Evolutionary conservation across 2,797 vertebrate species (phyloP).

Genomic region (Amniataba percoides): DNA sequence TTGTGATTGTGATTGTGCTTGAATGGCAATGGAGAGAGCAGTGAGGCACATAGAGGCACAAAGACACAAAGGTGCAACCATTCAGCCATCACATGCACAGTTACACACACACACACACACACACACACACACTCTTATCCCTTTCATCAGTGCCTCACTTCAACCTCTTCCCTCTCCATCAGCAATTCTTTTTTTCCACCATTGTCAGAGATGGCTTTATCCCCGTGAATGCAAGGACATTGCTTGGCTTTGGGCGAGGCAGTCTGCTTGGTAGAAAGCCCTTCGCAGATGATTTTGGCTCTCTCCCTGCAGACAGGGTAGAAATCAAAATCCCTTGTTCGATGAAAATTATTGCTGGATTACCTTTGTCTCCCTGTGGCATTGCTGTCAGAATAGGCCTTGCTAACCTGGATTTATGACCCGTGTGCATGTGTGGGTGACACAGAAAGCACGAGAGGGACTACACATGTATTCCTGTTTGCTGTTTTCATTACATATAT

Average conservation of each 20-base stretch:
- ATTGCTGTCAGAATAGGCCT: conserved; percentile 52
- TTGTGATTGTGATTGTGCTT: conserved; percentile 11
- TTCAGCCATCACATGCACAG: conserved; percentile 17
- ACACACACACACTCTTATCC: conserved; percentile 24
- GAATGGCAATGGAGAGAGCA: conserved; percentile 10
- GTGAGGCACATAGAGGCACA: conserved; percentile 19
- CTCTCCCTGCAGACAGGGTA: conserved; percentile 44
- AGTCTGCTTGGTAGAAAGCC: conserved; percentile 47
- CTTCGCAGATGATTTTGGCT: conserved; percentile 56
- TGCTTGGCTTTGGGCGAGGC: conserved; percentile 54
- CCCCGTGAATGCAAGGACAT: conserved; percentile 67
- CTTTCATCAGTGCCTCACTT: conserved; percentile 67
- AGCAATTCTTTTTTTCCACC: conserved; percentile 45
- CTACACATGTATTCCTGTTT: conserved; percentile 37
- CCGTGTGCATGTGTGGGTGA: neutral
- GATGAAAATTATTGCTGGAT: conserved; percentile 75
- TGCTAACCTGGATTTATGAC: conserved; percentile 61
- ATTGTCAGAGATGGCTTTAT: conserved; percentile 74
- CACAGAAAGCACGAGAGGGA: conserved; percentile 2
- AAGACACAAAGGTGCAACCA: conserved; percentile 54
- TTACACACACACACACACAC: conserved; percentile 10
- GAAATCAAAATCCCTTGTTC: conserved; percentile 79
- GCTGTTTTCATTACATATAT: conserved; percentile 47
- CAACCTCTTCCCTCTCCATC: conserved; percentile 53
- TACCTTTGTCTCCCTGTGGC: conserved; percentile 66